Percentiles rank a stretch among this genome's conserved stretches.
phyloP scores from a whole-genome alignment of 2,797 vertebrate species.

The Gymnopithys bicolor region DNA sequence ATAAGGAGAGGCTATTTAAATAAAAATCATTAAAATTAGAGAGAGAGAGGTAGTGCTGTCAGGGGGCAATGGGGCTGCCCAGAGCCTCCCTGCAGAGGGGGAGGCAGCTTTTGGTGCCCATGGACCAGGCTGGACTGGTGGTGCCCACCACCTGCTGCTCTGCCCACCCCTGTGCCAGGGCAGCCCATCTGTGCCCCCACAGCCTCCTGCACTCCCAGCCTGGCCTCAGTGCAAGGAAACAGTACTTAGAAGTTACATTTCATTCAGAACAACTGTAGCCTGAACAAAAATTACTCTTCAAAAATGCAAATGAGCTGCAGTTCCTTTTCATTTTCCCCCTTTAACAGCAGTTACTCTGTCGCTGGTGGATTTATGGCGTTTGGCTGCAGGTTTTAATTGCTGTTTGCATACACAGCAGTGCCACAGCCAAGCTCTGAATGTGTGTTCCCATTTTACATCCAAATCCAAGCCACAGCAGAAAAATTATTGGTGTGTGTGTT shows the following conservation, averaged over 20 bases:
- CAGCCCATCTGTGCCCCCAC: background rate
- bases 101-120: background rate
- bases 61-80: too few species aligned
- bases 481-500: background rate
- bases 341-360: background rate
- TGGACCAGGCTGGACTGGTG: background rate
- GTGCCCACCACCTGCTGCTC: background rate
- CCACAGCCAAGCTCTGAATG: background rate
- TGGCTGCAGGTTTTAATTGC: slow-evolving; percentile 54
- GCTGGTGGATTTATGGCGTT: slow-evolving; percentile 11
- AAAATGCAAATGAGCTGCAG: slow-evolving; percentile 42
- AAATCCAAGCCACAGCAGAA: background rate
- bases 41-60: background rate
- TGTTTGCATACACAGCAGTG: slow-evolving; percentile 7
- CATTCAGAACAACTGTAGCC: background rate
- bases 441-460: background rate
- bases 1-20: background rate
- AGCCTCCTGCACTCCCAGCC: background rate
- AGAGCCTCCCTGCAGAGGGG: background rate
- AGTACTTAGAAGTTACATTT: background rate
- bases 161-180: background rate
- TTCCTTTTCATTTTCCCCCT: slow-evolving; percentile 10
- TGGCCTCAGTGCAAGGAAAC: background rate
- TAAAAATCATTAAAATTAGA: background rate
- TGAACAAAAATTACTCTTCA: slow-evolving; percentile 21